Evolutionary conservation across 2,113 vertebrate species (phyloP).

Genomic region (Daubentonia madagascariensis): DNA sequence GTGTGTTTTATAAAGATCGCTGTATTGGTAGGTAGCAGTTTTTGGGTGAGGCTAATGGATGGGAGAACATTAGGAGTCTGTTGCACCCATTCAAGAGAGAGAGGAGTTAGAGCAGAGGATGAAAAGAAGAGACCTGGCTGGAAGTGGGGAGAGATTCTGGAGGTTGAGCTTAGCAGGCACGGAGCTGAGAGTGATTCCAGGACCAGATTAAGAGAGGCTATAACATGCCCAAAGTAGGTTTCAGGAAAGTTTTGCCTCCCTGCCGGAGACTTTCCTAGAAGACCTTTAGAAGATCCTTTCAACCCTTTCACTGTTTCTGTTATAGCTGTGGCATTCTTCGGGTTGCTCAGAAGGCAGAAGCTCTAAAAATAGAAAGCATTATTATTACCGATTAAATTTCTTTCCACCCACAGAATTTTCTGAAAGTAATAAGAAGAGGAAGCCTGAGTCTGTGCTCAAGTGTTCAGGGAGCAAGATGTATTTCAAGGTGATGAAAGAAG

Average conservation of each 20-base stretch:
- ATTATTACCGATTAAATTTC: constrained; percentile 72
- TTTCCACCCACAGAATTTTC: constrained; percentile 76
- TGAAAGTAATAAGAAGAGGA: constrained; percentile 69
- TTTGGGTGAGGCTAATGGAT: background rate
- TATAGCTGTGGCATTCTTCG: constrained; percentile 5
- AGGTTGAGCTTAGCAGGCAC: fast-evolving
- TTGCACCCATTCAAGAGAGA: background rate
- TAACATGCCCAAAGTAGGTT: background rate
- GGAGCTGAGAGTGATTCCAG: background rate
- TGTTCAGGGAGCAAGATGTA: constrained; percentile 16
- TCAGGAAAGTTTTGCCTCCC: constrained; percentile 11
- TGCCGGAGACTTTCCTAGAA: constrained; percentile 35
- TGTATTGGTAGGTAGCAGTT: background rate
- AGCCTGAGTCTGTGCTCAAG: constrained; percentile 55
- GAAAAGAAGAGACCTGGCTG: background rate
- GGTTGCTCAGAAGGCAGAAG: constrained; percentile 64
- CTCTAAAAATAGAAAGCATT: constrained; percentile 76
- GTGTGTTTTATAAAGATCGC: background rate
- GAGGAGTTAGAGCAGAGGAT: background rate
- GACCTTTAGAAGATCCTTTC: constrained; percentile 67
- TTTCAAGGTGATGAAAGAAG: constrained; percentile 4
- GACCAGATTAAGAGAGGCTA: background rate
- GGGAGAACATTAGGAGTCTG: background rate
- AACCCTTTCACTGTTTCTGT: constrained; percentile 19
- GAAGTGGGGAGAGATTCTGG: background rate